These are phyloP conservation scores for Alces alces DNA, from an alignment of 2,113 vertebrate genomes.

Conservation along the genomic window DNA sequence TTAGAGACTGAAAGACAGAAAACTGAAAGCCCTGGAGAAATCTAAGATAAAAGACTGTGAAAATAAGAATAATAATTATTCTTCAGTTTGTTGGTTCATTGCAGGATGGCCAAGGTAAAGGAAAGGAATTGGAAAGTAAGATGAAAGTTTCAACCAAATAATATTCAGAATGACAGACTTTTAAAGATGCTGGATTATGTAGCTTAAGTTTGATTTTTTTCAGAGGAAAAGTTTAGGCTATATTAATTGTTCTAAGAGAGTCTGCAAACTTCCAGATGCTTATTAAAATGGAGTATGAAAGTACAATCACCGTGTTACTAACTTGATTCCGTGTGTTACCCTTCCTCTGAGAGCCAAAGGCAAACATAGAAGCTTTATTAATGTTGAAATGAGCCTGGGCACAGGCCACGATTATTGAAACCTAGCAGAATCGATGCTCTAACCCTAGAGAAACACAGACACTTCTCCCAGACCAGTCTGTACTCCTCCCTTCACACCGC, in stretches of 20 bases:
- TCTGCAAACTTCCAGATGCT: neutral
- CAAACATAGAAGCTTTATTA: neutral
- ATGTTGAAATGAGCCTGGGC: neutral
- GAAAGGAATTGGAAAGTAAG: neutral
- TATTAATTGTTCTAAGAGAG: neutral
- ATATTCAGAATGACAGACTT: neutral
- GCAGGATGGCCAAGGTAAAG: neutral
- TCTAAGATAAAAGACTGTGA: neutral
- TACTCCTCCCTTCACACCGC: neutral
- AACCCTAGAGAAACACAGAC: neutral
- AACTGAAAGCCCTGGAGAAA: neutral
- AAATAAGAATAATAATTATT: neutral
- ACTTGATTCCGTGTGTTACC: neutral
- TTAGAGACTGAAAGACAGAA: neutral
- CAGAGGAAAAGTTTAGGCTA: neutral
- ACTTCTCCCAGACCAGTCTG: neutral
- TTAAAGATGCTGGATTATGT: neutral
- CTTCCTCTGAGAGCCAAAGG: neutral
- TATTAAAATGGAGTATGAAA: neutral
- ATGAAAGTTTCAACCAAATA: neutral
- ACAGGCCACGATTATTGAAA: slow-evolving; percentile 25
- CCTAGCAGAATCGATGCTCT: neutral
- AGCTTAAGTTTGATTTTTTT: neutral
- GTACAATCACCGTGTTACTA: neutral
- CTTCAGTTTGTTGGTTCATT: neutral